Evolutionary conservation across 2,113 vertebrate species (phyloP).

Genomic region (Paramormyrops kingsleyae): DNA sequence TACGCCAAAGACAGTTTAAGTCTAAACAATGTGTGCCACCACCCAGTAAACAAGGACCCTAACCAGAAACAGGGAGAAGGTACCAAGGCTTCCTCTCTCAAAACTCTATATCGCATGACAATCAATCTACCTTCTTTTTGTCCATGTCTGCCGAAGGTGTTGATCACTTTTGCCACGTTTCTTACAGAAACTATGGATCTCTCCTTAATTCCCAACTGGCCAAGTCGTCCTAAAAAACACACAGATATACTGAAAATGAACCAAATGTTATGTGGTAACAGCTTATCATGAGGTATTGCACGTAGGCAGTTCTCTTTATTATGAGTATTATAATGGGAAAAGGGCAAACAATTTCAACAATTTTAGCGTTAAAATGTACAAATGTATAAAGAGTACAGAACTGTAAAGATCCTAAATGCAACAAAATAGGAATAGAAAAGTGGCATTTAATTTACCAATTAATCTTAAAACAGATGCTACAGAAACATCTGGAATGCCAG

Average conservation of each 20-base stretch:
- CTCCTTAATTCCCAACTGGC: slow-evolving; percentile 84
- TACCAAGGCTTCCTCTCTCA: not conserved
- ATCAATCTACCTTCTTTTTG: slow-evolving; percentile 77
- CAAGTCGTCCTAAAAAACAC: slow-evolving; percentile 66
- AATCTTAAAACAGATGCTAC: slow-evolving; percentile 75
- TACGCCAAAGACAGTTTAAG: not conserved
- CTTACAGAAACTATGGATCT: slow-evolving; percentile 67
- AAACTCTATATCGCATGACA: not conserved
- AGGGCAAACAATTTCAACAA: not conserved
- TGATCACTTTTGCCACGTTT: slow-evolving; percentile 77
- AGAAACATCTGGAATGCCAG: slow-evolving; percentile 61
- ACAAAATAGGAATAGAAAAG: not conserved
- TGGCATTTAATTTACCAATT: slow-evolving; percentile 67
- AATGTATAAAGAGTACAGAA: not conserved
- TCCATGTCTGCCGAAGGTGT: slow-evolving; percentile 75
- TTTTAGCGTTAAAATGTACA: not conserved
- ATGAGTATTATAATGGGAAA: not conserved
- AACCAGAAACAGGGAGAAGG: not conserved
- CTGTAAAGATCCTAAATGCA: not conserved
- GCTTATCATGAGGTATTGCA: not conserved
- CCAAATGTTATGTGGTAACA: not conserved
- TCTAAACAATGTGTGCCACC: not conserved
- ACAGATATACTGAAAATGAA: not conserved
- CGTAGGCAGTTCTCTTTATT: not conserved
- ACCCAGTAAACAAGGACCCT: not conserved